Evolutionary conservation across 2,797 vertebrate species (phyloP), one percentile per base, ranked within the genome.

Genomic region (Myoxocephalus aenaeus): DNA sequence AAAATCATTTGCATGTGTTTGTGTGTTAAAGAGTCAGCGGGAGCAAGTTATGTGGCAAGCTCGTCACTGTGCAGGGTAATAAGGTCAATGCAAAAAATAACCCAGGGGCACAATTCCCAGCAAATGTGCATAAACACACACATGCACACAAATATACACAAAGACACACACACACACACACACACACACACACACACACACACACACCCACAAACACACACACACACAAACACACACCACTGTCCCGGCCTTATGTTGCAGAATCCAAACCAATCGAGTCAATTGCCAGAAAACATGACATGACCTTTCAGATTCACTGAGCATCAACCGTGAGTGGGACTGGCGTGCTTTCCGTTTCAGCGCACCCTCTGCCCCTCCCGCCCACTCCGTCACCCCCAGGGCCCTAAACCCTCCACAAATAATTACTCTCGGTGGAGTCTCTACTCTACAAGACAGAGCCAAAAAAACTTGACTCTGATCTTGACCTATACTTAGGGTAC

Each of bases 211-310:
- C 77, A 87, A 75, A 87, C 71, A 71, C n/a, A 61, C 65, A 79
- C 69, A 87, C 71, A 71, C n/a, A 61, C 65, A 79, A 66, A 80
- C 75, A 86, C 84, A 91, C 86, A 90, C 81, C 83, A 89, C 84
- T 89, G 89, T 96, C 95, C 94, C 79, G 75, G 96, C 97, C 96
- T 96, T 96, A 95, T 95, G 95, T 93, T 96, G 95, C 96, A 95
- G 95, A 96, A 96, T 97, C 95, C 96, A 96, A 97, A 97, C 95
- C 96, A 96, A 97, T 96, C 89, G 96, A 97, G 97, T 97, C 98
- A 97, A 97, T 97, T 97, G 97, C 96, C 95, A 95, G 96, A 97
- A 98, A 98, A 98, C 97, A 96, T 95, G 97, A 97, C 96, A 96
- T 96, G 97, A 98, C 97, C 97, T 99, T 98, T 98, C 96, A 96